A percentile compares a stretch with the other conserved stretches of the same genome.
These are phyloP conservation scores for Idaea straminata DNA, from an alignment of 2,888 invertebrate species.

Conservation along the genomic window DNA sequence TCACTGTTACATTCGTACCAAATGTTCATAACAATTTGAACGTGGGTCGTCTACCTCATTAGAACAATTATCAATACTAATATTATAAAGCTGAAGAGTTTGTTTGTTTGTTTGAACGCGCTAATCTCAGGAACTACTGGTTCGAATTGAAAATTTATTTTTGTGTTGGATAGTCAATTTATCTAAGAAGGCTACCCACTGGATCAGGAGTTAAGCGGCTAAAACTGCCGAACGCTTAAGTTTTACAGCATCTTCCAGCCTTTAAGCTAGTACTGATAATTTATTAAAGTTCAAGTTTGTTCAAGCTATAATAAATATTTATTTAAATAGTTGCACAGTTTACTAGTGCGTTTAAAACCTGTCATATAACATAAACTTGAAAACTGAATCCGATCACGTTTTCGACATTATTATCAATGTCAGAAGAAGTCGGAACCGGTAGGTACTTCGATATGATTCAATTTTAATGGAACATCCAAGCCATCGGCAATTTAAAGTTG, in stretches of 20 bases:
- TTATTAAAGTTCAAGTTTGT: no score
- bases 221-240: no score
- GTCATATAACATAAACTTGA: conserved; percentile 23
- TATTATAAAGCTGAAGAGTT: no score
- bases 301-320: no score
- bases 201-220: no score
- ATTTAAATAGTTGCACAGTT: background rate
- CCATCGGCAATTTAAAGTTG: conserved; percentile 41
- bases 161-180: no score
- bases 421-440: conserved; percentile 30
- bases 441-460: conserved; percentile 31
- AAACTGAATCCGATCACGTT: conserved; percentile 44
- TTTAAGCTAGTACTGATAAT: no score
- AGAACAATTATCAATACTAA: background rate
- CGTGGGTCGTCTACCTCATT: background rate
- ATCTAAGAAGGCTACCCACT: no score
- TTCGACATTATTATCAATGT: conserved; percentile 48
- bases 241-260: no score
- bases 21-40: background rate
- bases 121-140: no score
- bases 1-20: background rate
- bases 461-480: conserved; percentile 41
- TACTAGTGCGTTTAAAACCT: conserved; percentile 8
- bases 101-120: no score
- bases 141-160: no score